Base-by-base conservation (phyloP, 2,797 vertebrate species). In the Chiroxiphia lanceolata region DNA sequence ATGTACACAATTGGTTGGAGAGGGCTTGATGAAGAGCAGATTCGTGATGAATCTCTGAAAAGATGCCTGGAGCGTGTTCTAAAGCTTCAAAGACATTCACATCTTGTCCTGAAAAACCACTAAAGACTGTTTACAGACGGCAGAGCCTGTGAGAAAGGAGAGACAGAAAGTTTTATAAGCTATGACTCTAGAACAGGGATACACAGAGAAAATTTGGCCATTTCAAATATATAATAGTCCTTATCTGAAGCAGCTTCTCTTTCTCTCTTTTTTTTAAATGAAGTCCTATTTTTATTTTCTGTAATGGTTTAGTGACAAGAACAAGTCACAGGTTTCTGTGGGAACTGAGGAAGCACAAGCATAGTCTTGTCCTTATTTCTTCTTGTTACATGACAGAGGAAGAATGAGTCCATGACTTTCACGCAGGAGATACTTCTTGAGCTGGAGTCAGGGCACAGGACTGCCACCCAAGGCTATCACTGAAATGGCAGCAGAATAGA, bases 51-150 rank as follows among this genome's bases (percentile, higher is more conserved):
- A 71, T 85, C 64, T 72, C 87, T 60, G 50, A 90, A 89, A 77
- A 89, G 68, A 68, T 90, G 71, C 81, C 81, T 74, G 57, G 18
- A 87, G 33, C 34, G 0, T 64, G 22, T 94, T 91, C 87, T 71
- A 57, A 85, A 64, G 77, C 87, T 92, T 93, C 78, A 95, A 94
- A 95, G 68, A 74, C 68, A 45, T 84, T 80, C 38, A 70, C 68
- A 44, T 89, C 75, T 83, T 80, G 79, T 76, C 48, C 75, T 77
- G 83, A 87, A 94, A 96, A 94, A 29, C 56, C 87, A 44, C 93
- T 78, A 26, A 61, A 77, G 26, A 29, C 71, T 72, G 51, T 93
- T 91, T 90, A 87, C 71, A 92, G 75, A 83, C 90, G 87, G 64
- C 81, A 83, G 20, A 71, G 70, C 29, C 51, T 90, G 70, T n/a